Conservation (phyloP, 2,113 vertebrate species). For the Anoura caudifer region DNA sequence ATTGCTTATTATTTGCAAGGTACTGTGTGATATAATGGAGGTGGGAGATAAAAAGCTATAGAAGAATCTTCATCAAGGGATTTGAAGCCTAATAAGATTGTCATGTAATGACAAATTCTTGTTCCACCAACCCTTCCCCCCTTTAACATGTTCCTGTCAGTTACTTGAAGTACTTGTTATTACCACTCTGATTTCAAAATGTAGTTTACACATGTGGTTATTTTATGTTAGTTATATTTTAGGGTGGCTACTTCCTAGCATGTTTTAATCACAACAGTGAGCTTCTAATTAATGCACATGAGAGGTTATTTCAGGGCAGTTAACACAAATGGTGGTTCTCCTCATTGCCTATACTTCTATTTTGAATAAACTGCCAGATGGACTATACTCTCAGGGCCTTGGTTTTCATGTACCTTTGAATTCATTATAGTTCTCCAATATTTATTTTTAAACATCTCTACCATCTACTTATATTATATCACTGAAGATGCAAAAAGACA, state of each 20-base stretch:
- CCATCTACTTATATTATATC: not conserved
- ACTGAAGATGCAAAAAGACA: not conserved
- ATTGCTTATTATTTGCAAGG: not conserved
- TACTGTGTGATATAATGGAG: not conserved
- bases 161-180: conserved; percentile 37
- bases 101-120: not conserved
- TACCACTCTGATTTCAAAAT: conserved; percentile 24
- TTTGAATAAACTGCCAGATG: not conserved
- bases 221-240: conserved; percentile 52
- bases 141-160: conserved; percentile 24
- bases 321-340: not conserved
- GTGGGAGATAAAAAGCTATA: not conserved
- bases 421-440: not conserved
- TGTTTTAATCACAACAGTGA: conserved; percentile 59
- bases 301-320: conserved; percentile 37
- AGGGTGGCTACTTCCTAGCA: conserved; percentile 44
- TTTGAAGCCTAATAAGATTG: conserved; percentile 11
- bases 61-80: not conserved
- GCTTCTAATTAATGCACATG: conserved; percentile 53
- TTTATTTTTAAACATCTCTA: not conserved
- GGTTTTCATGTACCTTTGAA: not conserved
- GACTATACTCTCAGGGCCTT: not conserved
- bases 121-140: not conserved
- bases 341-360: not conserved
- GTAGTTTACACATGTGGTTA: conserved; percentile 38